Percentiles rank a stretch among this genome's conserved stretches.
Evolutionary conservation across 2,113 vertebrate species (phyloP).

Genomic region (Neomonachus schauinslandi): DNA sequence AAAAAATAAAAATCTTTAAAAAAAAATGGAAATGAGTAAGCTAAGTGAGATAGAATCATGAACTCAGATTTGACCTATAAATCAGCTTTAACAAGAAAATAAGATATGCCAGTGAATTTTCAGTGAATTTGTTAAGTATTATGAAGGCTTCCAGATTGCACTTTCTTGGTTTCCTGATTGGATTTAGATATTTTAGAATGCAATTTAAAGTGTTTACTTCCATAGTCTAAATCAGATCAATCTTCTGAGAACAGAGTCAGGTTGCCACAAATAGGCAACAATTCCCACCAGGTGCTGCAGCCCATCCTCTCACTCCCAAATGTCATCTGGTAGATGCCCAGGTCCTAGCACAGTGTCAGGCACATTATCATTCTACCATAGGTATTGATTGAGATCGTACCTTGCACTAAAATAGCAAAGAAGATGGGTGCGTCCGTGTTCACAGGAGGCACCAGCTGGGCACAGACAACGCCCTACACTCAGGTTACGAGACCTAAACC

Average conservation of each 20-base stretch:
- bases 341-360: no score
- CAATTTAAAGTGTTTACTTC: neutral
- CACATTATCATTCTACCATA: neutral
- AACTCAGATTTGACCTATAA: neutral
- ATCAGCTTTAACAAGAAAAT: conserved; percentile 1
- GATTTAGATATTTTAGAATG: neutral
- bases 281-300: no score
- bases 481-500: neutral
- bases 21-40: neutral
- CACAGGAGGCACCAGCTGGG: neutral
- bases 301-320: neutral
- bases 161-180: neutral
- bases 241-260: neutral
- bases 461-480: neutral
- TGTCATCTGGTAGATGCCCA: neutral
- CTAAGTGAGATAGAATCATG: neutral
- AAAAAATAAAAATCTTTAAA: no score
- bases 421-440: neutral
- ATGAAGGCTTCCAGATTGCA: neutral
- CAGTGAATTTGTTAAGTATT: neutral
- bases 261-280: neutral
- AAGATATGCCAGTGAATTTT: neutral
- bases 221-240: neutral
- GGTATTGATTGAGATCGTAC: neutral
- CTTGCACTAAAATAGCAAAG: neutral